Evolutionary conservation across 2,888 invertebrate species (phyloP), one percentile per base, ranked within the genome.

Genomic region (Dimorphilus gyrociliatus): DNA sequence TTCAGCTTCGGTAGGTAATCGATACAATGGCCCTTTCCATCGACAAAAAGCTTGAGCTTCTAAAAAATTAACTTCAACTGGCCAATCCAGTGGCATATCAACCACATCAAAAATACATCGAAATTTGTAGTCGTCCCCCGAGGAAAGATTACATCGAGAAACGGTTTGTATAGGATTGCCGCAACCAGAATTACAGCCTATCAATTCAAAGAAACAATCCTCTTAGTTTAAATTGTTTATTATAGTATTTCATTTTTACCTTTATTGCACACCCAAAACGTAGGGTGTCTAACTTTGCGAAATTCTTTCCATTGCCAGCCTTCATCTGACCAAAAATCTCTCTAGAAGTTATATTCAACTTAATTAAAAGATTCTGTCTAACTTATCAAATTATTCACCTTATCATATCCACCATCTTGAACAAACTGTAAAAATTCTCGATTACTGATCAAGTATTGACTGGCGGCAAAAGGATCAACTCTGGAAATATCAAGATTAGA

Each of bases 11-110:
- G 45, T 39, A 1, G 51, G 47, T 14, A 59, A 40, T 16, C 60
- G 44, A 36, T 41, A 58, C n/a, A 43, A 47, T 7, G 39, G 43
- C 2, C 58, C 57, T 31, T 48, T 53, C 58, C 58, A 60, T 1
- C 37, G 34, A 40, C 56, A 59, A 40, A 42, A 59, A 2, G 60
- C 60, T 27, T 51, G 51, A 6, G 57, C 60, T 32, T 60, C 58
- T 32, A 55, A 55, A 39, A 53, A 57, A 38, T 57, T 60, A 4
- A 51, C 51, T 23, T 55, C 55, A 2, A 51, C 60, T 8, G 60
- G 60, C 55, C 57, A 59, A 30, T 55, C 44, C 44, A 40, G 35
- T 0, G 57, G 54, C 50, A 60, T 47, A 7, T 46, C 49, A 12
- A 58, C 36, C 16, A 46, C 44, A 34, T 58, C 54, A 45, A 52